Conservation (phyloP, 2,888 invertebrate genomes). For the Mongoloraphidia duomilia region DNA sequence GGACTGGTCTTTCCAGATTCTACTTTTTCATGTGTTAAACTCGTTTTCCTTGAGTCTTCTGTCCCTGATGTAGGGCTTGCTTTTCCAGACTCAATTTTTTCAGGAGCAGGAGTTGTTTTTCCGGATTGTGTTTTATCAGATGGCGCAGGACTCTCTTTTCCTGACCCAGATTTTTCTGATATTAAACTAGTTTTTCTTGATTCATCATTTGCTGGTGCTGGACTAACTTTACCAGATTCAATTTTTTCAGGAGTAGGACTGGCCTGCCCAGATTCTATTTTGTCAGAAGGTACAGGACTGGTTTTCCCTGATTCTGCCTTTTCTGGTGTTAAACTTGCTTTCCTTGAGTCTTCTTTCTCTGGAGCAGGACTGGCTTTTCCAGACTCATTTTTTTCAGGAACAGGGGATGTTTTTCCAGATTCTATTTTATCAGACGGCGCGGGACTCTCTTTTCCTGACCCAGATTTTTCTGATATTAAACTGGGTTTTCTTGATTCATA, state of each 20-base stretch:
- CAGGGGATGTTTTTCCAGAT: constrained; percentile 37
- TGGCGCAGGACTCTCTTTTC: not conserved
- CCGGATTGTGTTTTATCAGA: not conserved
- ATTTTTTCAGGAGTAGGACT: constrained; percentile 17
- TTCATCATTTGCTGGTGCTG: not conserved
- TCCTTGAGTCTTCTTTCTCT: constrained; percentile 14
- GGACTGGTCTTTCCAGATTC: constrained; percentile 15
- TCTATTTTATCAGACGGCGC: constrained; percentile 8
- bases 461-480: constrained; percentile 1
- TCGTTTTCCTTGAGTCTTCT: constrained; percentile 13
- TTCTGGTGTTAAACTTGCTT: constrained; percentile 17
- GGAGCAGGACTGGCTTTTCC: constrained; percentile 29
- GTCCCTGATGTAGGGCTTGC: constrained; percentile 7
- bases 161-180: not conserved
- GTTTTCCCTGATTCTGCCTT: constrained; percentile 30
- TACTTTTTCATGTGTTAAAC: constrained; percentile 11
- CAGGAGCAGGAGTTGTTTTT: constrained; percentile 2
- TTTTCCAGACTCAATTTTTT: constrained; percentile 4
- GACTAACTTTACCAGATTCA: not conserved
- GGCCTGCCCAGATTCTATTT: constrained; percentile 32
- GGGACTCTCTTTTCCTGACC: not conserved
- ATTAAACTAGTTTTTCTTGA: not conserved
- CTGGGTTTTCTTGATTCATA: constrained; percentile 5
- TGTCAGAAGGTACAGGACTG: constrained; percentile 32
- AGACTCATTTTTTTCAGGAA: constrained; percentile 29